Evolutionary conservation across 2,113 vertebrate species (phyloP).

Genomic region (Symphodus melops): DNA sequence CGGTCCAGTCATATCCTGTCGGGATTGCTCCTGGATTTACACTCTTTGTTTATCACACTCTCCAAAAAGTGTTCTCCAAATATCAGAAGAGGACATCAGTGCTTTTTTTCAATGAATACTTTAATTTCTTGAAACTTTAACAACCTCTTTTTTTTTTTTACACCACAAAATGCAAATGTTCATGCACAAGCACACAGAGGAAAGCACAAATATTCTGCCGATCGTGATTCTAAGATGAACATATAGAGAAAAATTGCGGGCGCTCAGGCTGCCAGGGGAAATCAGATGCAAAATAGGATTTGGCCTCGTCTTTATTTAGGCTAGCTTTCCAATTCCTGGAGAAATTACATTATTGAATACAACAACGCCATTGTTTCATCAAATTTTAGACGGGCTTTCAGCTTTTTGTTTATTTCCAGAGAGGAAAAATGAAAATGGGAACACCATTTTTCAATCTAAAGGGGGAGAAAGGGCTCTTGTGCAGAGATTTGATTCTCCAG

Average conservation of each 20-base stretch:
- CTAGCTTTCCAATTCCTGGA: conserved; percentile 50
- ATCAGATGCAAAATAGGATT: conserved; percentile 51
- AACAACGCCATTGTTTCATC: conserved; percentile 63
- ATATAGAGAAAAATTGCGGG: conserved; percentile 18
- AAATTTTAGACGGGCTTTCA: conserved; percentile 50
- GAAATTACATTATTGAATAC: conserved; percentile 66
- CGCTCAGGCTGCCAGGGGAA: conserved; percentile 17
- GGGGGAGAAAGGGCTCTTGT: conserved; percentile 37
- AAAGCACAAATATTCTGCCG: conserved; percentile 5
- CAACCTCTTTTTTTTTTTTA: neutral
- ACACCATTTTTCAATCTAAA: conserved; percentile 37
- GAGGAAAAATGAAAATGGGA: conserved; percentile 54
- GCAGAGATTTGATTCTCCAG: conserved; percentile 69
- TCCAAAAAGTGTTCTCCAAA: neutral
- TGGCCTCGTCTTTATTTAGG: conserved; percentile 59
- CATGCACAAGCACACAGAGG: conserved; percentile 5
- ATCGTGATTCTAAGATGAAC: neutral
- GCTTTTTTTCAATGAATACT: neutral
- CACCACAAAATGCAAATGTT: conserved; percentile 6
- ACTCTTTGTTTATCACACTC: conserved; percentile 22
- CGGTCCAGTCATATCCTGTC: conserved; percentile 45
- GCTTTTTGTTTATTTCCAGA: conserved; percentile 44
- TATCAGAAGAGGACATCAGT: neutral
- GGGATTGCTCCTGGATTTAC: conserved; percentile 52
- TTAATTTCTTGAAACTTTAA: conserved; percentile 16